phyloP scores from a whole-genome alignment of 2,888 invertebrate genomes.

The Meteorus colon region DNA sequence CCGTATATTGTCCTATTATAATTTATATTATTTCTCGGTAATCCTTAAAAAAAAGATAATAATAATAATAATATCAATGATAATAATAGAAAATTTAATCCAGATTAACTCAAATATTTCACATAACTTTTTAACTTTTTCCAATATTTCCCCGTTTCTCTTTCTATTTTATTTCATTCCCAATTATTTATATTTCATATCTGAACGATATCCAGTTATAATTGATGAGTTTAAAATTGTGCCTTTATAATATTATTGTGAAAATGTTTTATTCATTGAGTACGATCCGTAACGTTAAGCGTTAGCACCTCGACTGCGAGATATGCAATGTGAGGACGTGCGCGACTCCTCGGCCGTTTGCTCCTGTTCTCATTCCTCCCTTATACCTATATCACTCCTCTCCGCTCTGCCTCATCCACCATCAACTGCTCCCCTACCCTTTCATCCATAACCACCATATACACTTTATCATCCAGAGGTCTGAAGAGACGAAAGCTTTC shows the following conservation, averaged over 20 bases:
- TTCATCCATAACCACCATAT: not conserved
- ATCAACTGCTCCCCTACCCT: not conserved
- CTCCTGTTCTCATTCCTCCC: conserved; percentile 35
- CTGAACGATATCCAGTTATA: too few relatives aligned
- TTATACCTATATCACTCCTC: conserved; percentile 26
- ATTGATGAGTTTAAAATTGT: too few relatives aligned
- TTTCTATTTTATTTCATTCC: too few relatives aligned
- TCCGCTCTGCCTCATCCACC: not conserved
- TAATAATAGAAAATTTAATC: too few relatives aligned
- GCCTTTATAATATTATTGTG: too few relatives aligned
- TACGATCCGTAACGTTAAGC: conserved; percentile 36
- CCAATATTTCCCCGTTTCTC: not conserved
- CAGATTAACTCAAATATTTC: not conserved
- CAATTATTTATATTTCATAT: too few relatives aligned
- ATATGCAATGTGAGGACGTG: conserved; percentile 35
- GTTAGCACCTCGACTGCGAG: conserved; percentile 42
- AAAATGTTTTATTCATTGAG: not conserved
- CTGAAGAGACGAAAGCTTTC: conserved; percentile 30
- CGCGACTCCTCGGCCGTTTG: conserved; percentile 22
- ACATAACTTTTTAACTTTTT: not conserved
- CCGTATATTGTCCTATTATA: not conserved
- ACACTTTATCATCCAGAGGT: conserved; percentile 33
- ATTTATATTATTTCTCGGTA: not conserved
- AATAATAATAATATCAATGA: too few relatives aligned
- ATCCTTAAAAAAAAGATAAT: not conserved